These are phyloP conservation scores for Cryptoblepharus egeriae DNA, from an alignment of 2,797 vertebrate genomes.

Conservation along the genomic window DNA sequence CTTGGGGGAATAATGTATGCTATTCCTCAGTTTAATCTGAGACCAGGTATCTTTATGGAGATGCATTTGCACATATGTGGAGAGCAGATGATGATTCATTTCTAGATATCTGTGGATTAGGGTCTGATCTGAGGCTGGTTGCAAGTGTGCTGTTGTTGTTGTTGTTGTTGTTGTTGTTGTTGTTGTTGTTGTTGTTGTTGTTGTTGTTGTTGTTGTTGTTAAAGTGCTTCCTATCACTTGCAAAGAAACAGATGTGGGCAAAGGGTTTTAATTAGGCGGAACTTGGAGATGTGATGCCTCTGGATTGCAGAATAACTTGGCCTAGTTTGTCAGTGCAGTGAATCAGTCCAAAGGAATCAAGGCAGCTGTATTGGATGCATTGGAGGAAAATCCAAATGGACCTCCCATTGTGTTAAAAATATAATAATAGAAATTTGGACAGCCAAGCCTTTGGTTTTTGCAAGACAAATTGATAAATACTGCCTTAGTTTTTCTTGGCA, in stretches of 20 bases:
- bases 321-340: neutral
- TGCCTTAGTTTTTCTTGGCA: slow-evolving; percentile 63
- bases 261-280: neutral
- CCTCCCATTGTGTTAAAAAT: neutral
- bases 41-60: neutral
- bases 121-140: neutral
- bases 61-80: neutral
- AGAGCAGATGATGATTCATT: slow-evolving; percentile 11
- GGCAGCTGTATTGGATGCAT: neutral
- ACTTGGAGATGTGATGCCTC: neutral
- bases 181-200: too few relatives aligned
- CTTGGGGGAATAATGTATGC: neutral
- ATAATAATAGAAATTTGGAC: slow-evolving; percentile 45
- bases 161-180: too few relatives aligned
- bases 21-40: slow-evolving; percentile 2
- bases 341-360: neutral
- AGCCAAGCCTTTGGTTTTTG: slow-evolving; percentile 52
- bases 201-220: neutral
- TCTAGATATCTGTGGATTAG: neutral
- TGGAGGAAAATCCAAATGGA: slow-evolving; percentile 9
- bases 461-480: slow-evolving; percentile 53
- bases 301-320: slow-evolving; percentile 5
- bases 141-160: neutral
- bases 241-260: slow-evolving; percentile 1
- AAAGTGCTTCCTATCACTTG: neutral